Conservation (phyloP, 2,113 vertebrate species). For the Empidonax traillii region DNA sequence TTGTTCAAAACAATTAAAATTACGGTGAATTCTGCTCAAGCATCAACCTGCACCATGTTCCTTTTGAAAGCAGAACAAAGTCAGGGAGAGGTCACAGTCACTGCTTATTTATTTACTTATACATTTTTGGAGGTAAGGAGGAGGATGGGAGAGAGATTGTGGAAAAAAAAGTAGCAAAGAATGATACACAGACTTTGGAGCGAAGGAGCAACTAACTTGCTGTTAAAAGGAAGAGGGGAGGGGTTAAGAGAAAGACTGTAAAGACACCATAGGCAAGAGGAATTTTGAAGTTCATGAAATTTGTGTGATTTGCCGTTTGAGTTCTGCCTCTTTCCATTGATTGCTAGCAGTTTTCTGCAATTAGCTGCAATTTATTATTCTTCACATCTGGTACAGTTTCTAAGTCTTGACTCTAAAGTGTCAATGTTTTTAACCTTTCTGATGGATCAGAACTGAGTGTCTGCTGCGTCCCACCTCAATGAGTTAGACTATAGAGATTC, state of each 20-base stretch:
- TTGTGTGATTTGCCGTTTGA: background rate
- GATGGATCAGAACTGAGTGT: background rate
- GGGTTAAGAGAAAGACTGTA: background rate
- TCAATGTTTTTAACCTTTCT: background rate
- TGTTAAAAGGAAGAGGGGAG: background rate
- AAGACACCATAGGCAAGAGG: background rate
- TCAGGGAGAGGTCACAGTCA: constrained; percentile 39
- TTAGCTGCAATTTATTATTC: background rate
- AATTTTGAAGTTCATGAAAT: background rate
- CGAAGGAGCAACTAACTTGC: background rate
- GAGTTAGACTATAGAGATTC: background rate
- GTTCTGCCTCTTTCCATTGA: background rate
- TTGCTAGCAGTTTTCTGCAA: background rate
- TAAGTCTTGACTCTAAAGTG: background rate
- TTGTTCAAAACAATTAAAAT: background rate
- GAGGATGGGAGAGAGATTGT: background rate
- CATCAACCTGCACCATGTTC: background rate
- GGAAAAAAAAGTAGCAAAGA: background rate
- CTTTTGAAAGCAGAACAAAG: background rate
- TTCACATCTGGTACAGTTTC: background rate
- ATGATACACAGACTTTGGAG: background rate
- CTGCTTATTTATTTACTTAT: constrained; percentile 16
- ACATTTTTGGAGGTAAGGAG: background rate
- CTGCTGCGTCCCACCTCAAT: background rate
- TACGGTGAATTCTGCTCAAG: background rate